These are phyloP conservation scores for Meriones unguiculatus DNA, from an alignment of 2,113 vertebrate genomes.

Conservation along the genomic window DNA sequence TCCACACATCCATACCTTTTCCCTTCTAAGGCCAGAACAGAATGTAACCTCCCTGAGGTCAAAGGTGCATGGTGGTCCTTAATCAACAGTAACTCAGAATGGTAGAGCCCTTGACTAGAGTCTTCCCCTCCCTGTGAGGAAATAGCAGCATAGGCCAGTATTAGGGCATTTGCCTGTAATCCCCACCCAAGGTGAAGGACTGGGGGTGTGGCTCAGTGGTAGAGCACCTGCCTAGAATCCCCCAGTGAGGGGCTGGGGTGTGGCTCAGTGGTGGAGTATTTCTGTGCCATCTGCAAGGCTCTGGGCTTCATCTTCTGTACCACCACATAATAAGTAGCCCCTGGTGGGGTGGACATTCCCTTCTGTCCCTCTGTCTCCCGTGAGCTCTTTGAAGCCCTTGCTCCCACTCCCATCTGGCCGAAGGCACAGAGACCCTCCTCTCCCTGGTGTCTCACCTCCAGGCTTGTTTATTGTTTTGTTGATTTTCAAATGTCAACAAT, in stretches of 20 bases:
- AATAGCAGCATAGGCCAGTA: too few relatives aligned
- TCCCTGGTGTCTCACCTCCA: fast-evolving
- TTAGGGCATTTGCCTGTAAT: not conserved
- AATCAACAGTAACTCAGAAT: not conserved
- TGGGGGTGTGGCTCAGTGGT: not conserved
- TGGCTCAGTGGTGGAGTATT: not conserved
- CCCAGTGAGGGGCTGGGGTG: not conserved
- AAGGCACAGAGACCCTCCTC: not conserved
- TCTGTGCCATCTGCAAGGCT: not conserved
- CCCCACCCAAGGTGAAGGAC: not conserved
- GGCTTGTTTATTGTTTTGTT: not conserved
- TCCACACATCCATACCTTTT: too few relatives aligned
- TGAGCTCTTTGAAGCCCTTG: not conserved
- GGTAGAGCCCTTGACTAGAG: not conserved
- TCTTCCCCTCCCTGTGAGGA: not conserved
- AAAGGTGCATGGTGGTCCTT: not conserved
- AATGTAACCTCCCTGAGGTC: not conserved
- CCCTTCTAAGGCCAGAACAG: not conserved
- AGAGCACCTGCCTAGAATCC: not conserved
- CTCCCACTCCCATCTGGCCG: not conserved
- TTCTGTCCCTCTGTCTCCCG: not conserved
- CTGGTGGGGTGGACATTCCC: too few relatives aligned
- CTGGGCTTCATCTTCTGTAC: not conserved
- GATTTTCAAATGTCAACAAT: conserved; percentile 74
- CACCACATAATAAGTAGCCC: too few relatives aligned